These are phyloP conservation scores for Rhopalosiphum padi DNA, from an alignment of 1,140 invertebrate species.

Conservation along the genomic window DNA sequence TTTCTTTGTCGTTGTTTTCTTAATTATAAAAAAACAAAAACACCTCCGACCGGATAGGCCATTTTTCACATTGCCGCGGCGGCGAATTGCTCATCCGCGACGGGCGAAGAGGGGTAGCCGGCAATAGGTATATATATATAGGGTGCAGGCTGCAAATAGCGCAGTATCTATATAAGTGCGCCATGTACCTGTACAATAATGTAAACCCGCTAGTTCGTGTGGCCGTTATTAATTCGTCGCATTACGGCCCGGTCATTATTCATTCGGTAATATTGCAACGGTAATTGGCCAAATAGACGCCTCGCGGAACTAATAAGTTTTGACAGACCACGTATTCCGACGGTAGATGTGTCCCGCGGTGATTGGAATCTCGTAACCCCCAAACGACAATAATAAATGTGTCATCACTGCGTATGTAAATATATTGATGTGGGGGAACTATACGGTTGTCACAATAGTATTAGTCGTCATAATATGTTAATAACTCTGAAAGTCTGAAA, in stretches of 20 bases:
- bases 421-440: not conserved
- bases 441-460: not conserved
- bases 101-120: not conserved
- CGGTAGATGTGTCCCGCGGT: not conserved
- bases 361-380: not conserved
- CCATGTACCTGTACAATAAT: not conserved
- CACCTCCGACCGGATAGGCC: not conserved
- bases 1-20: not conserved
- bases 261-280: not conserved
- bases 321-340: slow-evolving; percentile 21
- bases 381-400: slow-evolving; percentile 1
- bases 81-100: not conserved
- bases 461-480: not conserved
- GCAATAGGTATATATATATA: too few relatives aligned
- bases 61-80: not conserved
- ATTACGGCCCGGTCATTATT: slow-evolving; percentile 13
- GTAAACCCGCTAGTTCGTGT: not conserved
- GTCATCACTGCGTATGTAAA: not conserved
- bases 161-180: not conserved
- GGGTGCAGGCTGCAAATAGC: not conserved
- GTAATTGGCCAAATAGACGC: not conserved
- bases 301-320: not conserved
- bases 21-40: slow-evolving; percentile 29
- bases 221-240: not conserved
- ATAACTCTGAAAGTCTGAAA: too few relatives aligned